Conservation (phyloP, 2,797 vertebrate genomes). For the Ptychadena robeensis region DNA sequence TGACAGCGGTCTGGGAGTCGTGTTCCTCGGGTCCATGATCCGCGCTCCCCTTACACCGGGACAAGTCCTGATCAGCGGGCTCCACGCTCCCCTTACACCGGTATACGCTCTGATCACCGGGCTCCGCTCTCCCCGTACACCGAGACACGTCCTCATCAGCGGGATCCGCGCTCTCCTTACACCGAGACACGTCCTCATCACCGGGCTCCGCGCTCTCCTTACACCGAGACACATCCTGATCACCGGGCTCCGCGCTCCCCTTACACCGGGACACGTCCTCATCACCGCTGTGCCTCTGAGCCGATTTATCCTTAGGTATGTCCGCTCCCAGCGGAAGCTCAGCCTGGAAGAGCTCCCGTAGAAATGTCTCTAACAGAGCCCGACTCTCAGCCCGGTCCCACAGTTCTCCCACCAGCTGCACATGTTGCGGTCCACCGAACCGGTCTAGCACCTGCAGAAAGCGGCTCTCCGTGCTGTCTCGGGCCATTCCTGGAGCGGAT, state of each 20-base stretch:
- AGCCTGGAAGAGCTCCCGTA: slow-evolving; percentile 67
- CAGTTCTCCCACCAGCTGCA: slow-evolving; percentile 70
- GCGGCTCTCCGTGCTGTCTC: slow-evolving; percentile 26
- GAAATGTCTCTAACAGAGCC: slow-evolving; percentile 68
- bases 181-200: background rate
- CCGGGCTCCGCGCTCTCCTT: background rate
- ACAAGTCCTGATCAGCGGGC: background rate
- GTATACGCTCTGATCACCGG: too few relatives aligned
- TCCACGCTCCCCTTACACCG: background rate
- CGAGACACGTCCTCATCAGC: background rate
- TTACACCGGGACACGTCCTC: too few relatives aligned
- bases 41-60: background rate
- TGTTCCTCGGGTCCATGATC: background rate
- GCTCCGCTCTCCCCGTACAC: too few relatives aligned
- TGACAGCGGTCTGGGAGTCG: background rate
- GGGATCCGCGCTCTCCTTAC: background rate
- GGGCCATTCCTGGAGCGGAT: slow-evolving; percentile 10
- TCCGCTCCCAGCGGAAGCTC: background rate
- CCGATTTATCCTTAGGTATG: background rate
- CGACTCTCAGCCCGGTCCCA: slow-evolving; percentile 68
- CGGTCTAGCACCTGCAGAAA: slow-evolving; percentile 63
- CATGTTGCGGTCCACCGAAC: slow-evolving; percentile 63
- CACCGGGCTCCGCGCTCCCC: too few relatives aligned
- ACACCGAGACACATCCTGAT: too few relatives aligned
- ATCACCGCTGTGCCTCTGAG: too few relatives aligned